Base-by-base conservation (phyloP, 2,113 vertebrate species). In the Platysternon megacephalum region DNA sequence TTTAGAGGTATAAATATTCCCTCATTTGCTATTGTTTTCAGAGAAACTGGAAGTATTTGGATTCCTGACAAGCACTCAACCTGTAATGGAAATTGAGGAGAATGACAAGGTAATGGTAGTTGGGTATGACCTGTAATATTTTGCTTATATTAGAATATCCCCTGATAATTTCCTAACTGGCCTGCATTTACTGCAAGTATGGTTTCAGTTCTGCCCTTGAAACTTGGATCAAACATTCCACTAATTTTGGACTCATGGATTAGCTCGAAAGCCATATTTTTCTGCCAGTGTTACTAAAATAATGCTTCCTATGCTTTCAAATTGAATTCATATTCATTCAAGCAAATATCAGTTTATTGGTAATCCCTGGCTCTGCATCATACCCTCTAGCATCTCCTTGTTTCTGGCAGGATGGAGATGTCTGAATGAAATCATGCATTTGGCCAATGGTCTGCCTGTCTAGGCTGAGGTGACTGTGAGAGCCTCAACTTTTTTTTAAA, bases 391-490 rank as follows among this genome's bases (percentile, higher is more conserved):
- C 79, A 89, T 92, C 85, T 82, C 28, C 76, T 93, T 91, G 29
- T 87, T 91, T 94, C 55, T 90, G 91, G 83, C 61, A 86, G 58
- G 81, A 78, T 89, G 88, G 81, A 81, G 90, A 28, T 78, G 80
- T 86, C 83, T 90, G 85, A 97, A 93, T 91, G 87, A 93, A 93
- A 96, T 93, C 55, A 92, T 52, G 10, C 55, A 51, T 95, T 93
- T 93, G 90, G 90, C 58, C 2, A 87, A 84, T 44, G 39, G 6
- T 55, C 94, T 97, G 39, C 48, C 52, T 96, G 83, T 46, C 80
- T 94, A 46, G 55, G 88, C 78, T 55, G 81, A 56, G 91, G 78
- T 81, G 51, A 93, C 83, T 49, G 79, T 68, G 89, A 93, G 61
- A 22, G 16, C n/a, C 65, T 81, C 72, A 85, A 53, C 72, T 24